Base-by-base conservation (phyloP, 2,797 vertebrate species). In the Benthosema pterotum region DNA sequence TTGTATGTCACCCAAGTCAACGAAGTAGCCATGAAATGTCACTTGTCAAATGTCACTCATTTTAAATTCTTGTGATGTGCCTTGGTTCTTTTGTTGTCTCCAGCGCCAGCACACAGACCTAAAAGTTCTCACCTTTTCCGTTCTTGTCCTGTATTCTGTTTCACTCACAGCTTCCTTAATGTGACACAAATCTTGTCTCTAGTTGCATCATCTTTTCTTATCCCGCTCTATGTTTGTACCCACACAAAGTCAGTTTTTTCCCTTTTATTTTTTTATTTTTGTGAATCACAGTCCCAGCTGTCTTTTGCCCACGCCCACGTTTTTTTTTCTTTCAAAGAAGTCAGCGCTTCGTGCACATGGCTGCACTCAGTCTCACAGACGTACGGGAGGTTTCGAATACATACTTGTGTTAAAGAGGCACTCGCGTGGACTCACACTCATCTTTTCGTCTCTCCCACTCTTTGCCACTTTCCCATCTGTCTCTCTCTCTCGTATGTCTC, bases 311-410 rank as follows among this genome's bases (percentile, higher is more conserved):
- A 61, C 74, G 28, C 65, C 22, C 22, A 19, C 53, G n/a, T 51
- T 74, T 79, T 74, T 70, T 59, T 3, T 5, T 5, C 22, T 5
- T 4, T 2, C 2, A 22, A 64, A 69, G 64, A 67, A 72, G 79
- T 83, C 82, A 72, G 82, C 88, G 75, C 81, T 78, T 65, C 71
- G 69, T 81, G 80, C 74, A 56, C 65, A 71, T 67, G 16, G 38
- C 67, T 69, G 69, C 56, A 52, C 56, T 18, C 60, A 51, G 58
- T 63, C 63, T 28, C 18, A 25, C 66, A 52, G 63, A 46, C 57
- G 49, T 43, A 42, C 2, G 32, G 32, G 9, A 47, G 52, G 54
- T 51, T 55, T 58, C 61, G 15, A 32, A 59, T 19, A 11, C 61
- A 15, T 25, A 48, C 55, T 45, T 15, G 18, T 54, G 57, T 14